Percentiles rank a stretch among this genome's conserved stretches.
Conservation (phyloP, 2,113 vertebrate species). For the Amia ocellicauda region DNA sequence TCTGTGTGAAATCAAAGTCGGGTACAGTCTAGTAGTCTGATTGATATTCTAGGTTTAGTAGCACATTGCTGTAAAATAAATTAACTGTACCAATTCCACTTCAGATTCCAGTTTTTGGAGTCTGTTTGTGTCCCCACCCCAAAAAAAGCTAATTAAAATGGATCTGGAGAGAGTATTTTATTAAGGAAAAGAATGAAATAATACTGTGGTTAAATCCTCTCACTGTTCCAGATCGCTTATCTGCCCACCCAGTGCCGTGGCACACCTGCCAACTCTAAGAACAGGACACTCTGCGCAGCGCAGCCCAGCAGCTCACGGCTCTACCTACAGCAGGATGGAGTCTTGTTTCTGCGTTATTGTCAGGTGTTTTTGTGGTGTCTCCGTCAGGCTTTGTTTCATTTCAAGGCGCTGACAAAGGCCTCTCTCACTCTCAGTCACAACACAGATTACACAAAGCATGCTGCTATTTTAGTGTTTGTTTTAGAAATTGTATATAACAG, state of each 20-base stretch:
- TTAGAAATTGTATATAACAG: too few species aligned
- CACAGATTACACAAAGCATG: too few species aligned
- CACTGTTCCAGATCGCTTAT: slow-evolving; percentile 46
- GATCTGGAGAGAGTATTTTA: background rate
- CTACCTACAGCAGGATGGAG: background rate
- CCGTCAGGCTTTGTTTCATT: background rate
- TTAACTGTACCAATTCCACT: too few species aligned
- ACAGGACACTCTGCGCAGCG: background rate
- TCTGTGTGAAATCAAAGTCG: too few species aligned
- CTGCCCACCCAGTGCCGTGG: slow-evolving; percentile 32
- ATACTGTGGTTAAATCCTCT: background rate
- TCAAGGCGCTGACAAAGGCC: background rate
- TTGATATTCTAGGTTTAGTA: too few species aligned
- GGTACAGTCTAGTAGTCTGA: too few species aligned
- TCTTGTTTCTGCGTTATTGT: background rate
- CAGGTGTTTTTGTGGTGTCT: slow-evolving; percentile 6
- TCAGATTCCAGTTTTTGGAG: too few species aligned
- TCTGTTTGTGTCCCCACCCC: too few species aligned
- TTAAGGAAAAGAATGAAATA: slow-evolving; percentile 6
- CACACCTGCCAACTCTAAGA: slow-evolving; percentile 20
- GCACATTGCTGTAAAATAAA: too few species aligned
- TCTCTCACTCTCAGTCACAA: background rate
- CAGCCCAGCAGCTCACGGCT: slow-evolving; percentile 7
- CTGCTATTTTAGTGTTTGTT: too few species aligned
- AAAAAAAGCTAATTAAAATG: background rate